Evolutionary conservation across 2,113 vertebrate species (phyloP).

Genomic region (Pardalotus punctatus): DNA sequence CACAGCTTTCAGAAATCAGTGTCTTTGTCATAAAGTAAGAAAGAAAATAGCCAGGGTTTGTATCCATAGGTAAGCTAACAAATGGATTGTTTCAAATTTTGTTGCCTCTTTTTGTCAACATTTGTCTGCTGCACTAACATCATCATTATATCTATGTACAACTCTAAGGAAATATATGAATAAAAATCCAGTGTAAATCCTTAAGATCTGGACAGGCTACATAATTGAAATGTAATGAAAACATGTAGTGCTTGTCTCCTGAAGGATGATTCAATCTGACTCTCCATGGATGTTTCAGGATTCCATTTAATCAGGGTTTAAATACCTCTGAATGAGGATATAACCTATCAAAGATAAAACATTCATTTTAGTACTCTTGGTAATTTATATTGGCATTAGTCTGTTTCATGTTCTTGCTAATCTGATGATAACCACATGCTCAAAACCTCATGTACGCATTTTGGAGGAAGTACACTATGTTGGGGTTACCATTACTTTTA

Average conservation of each 20-base stretch:
- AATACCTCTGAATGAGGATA: slow-evolving; percentile 10
- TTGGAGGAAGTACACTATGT: not conserved
- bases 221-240: slow-evolving; percentile 35
- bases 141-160: not conserved
- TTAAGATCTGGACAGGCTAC: slow-evolving; percentile 2
- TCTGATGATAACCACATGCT: not conserved
- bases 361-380: not conserved
- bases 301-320: slow-evolving; percentile 9
- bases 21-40: not conserved
- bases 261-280: not conserved
- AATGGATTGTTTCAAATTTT: not conserved
- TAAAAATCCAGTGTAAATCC: not conserved
- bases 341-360: not conserved
- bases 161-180: not conserved
- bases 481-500: not conserved
- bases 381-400: not conserved
- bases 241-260: not conserved
- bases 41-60: not conserved
- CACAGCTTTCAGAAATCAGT: not conserved
- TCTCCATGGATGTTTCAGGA: not conserved
- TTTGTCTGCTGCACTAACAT: not conserved
- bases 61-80: not conserved
- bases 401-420: not conserved
- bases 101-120: not conserved
- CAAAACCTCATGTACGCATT: not conserved